These are phyloP conservation scores for Cylloceria caligata DNA, from an alignment of 2,888 invertebrate genomes.

Conservation along the genomic window DNA sequence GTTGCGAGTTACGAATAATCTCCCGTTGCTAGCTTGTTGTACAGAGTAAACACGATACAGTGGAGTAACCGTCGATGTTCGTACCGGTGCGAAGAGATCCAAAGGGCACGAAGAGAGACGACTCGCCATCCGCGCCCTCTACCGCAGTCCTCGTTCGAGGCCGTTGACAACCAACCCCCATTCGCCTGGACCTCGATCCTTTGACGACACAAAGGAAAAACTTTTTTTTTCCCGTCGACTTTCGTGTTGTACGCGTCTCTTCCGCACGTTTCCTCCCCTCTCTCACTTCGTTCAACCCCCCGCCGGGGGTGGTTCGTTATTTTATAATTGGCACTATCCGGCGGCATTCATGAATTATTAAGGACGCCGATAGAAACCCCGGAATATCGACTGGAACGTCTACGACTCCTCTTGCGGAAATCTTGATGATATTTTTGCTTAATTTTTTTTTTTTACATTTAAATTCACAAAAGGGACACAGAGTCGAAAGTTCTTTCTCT, in stretches of 20 bases:
- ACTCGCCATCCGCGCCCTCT: constrained; percentile 17
- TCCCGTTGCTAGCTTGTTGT: constrained; percentile 7
- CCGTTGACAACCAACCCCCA: constrained; percentile 34
- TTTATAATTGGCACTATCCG: constrained; percentile 82
- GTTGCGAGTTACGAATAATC: constrained; percentile 51
- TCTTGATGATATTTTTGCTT: constrained; percentile 23
- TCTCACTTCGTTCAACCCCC: neutral
- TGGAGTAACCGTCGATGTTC: neutral
- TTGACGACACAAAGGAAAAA: constrained; percentile 72
- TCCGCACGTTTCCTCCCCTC: constrained; percentile 21
- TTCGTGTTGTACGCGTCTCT: constrained; percentile 22
- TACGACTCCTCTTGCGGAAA: constrained; percentile 28
- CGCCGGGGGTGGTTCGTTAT: constrained; percentile 77
- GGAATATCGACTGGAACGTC: constrained; percentile 76
- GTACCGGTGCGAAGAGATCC: constrained; percentile 8
- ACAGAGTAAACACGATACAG: constrained; percentile 1
- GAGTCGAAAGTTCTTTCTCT: neutral
- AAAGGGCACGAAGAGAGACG: neutral
- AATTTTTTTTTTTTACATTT: constrained; percentile 12
- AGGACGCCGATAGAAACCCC: constrained; percentile 75
- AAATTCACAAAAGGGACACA: neutral
- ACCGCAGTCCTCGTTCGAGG: constrained; percentile 32
- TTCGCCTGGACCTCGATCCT: constrained; percentile 61
- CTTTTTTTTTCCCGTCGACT: constrained; percentile 49
- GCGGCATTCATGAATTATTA: constrained; percentile 81